Percentiles rank a stretch among this genome's conserved stretches.
Conservation (phyloP, 2,888 invertebrate genomes). For the Campaea margaritaria region DNA sequence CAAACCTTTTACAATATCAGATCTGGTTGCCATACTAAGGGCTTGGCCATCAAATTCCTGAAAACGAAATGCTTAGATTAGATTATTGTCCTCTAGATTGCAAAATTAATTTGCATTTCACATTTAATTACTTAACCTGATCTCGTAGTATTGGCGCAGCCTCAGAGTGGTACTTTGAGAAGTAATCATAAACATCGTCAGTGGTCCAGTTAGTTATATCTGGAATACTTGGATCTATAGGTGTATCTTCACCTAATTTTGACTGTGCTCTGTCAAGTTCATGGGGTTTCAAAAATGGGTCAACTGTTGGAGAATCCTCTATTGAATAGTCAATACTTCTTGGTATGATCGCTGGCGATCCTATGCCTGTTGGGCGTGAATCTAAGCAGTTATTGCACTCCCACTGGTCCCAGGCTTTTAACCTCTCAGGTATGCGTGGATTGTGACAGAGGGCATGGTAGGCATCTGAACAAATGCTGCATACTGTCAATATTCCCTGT, state of each 20-base stretch:
- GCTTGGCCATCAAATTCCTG: slow-evolving; percentile 97
- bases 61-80: slow-evolving; percentile 27
- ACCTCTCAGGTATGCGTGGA: slow-evolving; percentile 86
- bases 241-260: slow-evolving; percentile 70
- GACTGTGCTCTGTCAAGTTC: slow-evolving; percentile 75
- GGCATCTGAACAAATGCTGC: slow-evolving; percentile 93
- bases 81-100: not conserved
- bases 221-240: slow-evolving; percentile 88
- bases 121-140: slow-evolving; percentile 85
- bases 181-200: slow-evolving; percentile 93
- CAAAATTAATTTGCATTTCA: not conserved
- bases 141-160: slow-evolving; percentile 93
- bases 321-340: slow-evolving; percentile 62
- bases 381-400: slow-evolving; percentile 88
- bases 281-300: slow-evolving; percentile 78
- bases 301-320: slow-evolving; percentile 57
- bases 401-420: slow-evolving; percentile 88
- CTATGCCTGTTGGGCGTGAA: slow-evolving; percentile 67
- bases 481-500: slow-evolving; percentile 90
- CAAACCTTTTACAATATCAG: slow-evolving; percentile 93
- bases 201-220: slow-evolving; percentile 93
- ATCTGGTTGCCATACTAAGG: slow-evolving; percentile 92
- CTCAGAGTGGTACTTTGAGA: slow-evolving; percentile 90
- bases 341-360: slow-evolving; percentile 69
- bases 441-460: slow-evolving; percentile 93